Evolutionary conservation across 1,140 invertebrate genomes (phyloP).

Genomic region (Neodiprion lecontei): DNA sequence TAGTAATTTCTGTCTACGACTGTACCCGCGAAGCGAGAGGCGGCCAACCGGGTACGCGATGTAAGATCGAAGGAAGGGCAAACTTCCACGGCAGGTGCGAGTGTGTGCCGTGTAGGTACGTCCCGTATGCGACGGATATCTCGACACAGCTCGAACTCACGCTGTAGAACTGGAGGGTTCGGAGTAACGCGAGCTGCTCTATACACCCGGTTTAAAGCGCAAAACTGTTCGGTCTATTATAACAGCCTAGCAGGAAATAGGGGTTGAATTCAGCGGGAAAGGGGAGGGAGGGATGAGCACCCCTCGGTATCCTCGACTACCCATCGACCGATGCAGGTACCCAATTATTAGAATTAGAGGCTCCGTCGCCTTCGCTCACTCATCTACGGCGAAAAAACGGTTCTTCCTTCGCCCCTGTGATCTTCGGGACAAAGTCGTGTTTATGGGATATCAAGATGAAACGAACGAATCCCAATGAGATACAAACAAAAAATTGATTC

Average conservation of each 20-base stretch:
- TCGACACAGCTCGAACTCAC: not conserved
- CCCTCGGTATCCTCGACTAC: too few relatives aligned
- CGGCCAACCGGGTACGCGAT: not conserved
- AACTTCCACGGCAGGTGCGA: not conserved
- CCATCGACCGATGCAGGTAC: conserved; percentile 23
- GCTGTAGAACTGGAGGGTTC: not conserved
- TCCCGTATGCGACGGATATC: not conserved
- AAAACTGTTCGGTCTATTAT: not conserved
- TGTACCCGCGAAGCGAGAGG: not conserved
- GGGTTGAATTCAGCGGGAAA: not conserved
- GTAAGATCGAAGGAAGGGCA: not conserved
- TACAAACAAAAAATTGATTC: too few relatives aligned
- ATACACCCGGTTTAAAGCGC: not conserved
- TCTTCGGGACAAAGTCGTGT: not conserved
- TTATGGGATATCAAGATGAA: not conserved
- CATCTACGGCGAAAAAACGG: conserved; percentile 6
- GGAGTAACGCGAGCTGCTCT: not conserved
- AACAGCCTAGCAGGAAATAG: not conserved
- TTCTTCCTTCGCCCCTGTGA: not conserved
- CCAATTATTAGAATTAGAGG: conserved; percentile 57
- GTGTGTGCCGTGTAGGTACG: not conserved
- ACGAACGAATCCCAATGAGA: too few relatives aligned
- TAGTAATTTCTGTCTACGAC: not conserved
- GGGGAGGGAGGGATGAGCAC: not conserved
- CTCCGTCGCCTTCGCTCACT: conserved; percentile 48